phyloP scores from a whole-genome alignment of 1,140 invertebrate genomes.

The Nephotettix cincticeps region DNA sequence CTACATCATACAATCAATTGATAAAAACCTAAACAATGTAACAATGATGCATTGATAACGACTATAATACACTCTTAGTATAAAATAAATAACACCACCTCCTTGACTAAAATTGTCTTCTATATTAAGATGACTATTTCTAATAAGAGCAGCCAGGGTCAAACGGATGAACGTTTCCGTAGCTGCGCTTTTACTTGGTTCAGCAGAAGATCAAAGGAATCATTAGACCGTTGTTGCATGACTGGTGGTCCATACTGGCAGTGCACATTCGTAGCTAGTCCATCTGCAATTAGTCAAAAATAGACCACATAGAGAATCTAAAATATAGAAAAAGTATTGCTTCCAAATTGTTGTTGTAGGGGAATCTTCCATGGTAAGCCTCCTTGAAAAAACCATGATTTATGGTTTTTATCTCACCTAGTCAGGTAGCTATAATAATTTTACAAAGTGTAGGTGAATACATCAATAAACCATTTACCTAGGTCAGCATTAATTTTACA shows the following conservation, averaged over 20 bases:
- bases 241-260: constrained; percentile 31
- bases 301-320: too few relatives aligned
- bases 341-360: not conserved
- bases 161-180: constrained; percentile 42
- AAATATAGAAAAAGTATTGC: not conserved
- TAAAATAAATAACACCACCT: constrained; percentile 9
- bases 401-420: not conserved
- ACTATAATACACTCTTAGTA: not conserved
- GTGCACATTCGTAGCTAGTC: constrained; percentile 39
- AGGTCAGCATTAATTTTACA: constrained; percentile 77
- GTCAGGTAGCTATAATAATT: not conserved
- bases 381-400: too few relatives aligned
- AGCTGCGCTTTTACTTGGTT: constrained; percentile 50
- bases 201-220: constrained; percentile 49
- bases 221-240: constrained; percentile 39
- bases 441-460: too few relatives aligned
- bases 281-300: too few relatives aligned
- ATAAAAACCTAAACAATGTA: not conserved
- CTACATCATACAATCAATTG: not conserved
- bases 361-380: too few relatives aligned
- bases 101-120: constrained; percentile 1
- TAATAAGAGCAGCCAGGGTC: constrained; percentile 12
- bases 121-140: not conserved
- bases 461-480: constrained; percentile 59
- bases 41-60: not conserved